Conservation (phyloP, 2,797 vertebrate species). For the Octomys mimax region DNA sequence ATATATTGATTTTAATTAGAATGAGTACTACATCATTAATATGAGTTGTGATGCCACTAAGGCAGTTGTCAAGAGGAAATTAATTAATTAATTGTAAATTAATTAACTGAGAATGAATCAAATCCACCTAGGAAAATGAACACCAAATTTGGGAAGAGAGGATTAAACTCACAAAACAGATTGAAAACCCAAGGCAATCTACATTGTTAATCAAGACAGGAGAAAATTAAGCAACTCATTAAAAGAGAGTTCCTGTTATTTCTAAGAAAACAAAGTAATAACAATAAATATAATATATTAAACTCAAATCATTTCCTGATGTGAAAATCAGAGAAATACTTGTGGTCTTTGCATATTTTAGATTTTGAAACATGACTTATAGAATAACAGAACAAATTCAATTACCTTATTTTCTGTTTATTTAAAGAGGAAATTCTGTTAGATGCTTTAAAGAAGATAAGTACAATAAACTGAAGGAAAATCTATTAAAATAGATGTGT, state of each 20-base stretch:
- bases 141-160: neutral
- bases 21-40: slow-evolving; percentile 79
- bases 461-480: slow-evolving; percentile 17
- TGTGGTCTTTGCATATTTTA: slow-evolving; percentile 25
- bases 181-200: slow-evolving; percentile 76
- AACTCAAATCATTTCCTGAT: slow-evolving; percentile 31
- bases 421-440: slow-evolving; percentile 38
- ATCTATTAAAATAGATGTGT: neutral
- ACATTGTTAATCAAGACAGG: slow-evolving; percentile 79
- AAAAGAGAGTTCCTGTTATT: slow-evolving; percentile 67
- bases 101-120: slow-evolving; percentile 84
- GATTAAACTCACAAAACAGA: slow-evolving; percentile 77
- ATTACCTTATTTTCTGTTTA: slow-evolving; percentile 54
- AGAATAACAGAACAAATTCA: slow-evolving; percentile 56
- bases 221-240: slow-evolving; percentile 82
- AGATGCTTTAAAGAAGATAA: slow-evolving; percentile 56
- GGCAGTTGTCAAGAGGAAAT: slow-evolving; percentile 78
- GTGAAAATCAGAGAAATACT: slow-evolving; percentile 58
- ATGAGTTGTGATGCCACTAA: slow-evolving; percentile 84
- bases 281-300: slow-evolving; percentile 62
- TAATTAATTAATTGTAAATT: slow-evolving; percentile 86
- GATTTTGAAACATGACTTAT: slow-evolving; percentile 14
- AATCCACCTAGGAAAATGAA: slow-evolving; percentile 76
- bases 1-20: slow-evolving; percentile 86
- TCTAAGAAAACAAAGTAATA: slow-evolving; percentile 76